Conservation (phyloP, 2,113 vertebrate species). For the Monopterus albus region DNA sequence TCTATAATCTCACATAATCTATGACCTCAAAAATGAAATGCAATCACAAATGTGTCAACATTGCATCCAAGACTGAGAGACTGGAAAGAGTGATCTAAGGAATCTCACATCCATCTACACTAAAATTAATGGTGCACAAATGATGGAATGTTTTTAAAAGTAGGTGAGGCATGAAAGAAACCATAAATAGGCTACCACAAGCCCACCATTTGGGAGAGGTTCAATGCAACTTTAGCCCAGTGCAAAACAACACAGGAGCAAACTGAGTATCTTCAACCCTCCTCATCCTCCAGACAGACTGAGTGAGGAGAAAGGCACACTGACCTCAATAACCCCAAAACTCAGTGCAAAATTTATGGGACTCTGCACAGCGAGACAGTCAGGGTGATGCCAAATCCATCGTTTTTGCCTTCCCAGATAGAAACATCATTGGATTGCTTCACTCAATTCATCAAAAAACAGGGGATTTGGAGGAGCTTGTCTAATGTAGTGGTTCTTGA, state of each 20-base stretch:
- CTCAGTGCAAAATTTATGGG: slow-evolving; percentile 68
- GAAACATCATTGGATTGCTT: slow-evolving; percentile 61
- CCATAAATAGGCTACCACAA: slow-evolving; percentile 74
- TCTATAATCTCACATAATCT: slow-evolving; percentile 17
- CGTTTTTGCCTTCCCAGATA: slow-evolving; percentile 65
- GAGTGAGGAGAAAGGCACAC: slow-evolving; percentile 44
- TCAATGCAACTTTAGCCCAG: slow-evolving; percentile 49
- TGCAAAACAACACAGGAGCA: slow-evolving; percentile 51
- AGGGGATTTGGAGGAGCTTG: slow-evolving; percentile 51
- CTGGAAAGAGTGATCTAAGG: slow-evolving; percentile 61
- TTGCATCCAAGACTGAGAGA: slow-evolving; percentile 56
- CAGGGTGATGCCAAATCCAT: slow-evolving; percentile 50
- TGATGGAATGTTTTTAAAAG: slow-evolving; percentile 76
- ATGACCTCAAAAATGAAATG: slow-evolving; percentile 41
- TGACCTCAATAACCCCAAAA: slow-evolving; percentile 72
- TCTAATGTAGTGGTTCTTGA: slow-evolving; percentile 78
- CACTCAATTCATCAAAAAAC: slow-evolving; percentile 64
- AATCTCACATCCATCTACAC: slow-evolving; percentile 68
- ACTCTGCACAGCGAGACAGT: slow-evolving; percentile 60
- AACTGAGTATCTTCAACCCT: slow-evolving; percentile 56
- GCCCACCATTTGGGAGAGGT: slow-evolving; percentile 55
- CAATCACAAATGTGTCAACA: slow-evolving; percentile 64
- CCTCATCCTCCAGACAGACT: slow-evolving; percentile 44
- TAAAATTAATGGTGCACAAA: slow-evolving; percentile 74
- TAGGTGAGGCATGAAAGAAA: slow-evolving; percentile 72